A percentile compares a stretch with the other conserved stretches of the same genome.
Evolutionary conservation across 2,113 vertebrate genomes (phyloP).

Genomic region (Malaclemys terrapin): DNA sequence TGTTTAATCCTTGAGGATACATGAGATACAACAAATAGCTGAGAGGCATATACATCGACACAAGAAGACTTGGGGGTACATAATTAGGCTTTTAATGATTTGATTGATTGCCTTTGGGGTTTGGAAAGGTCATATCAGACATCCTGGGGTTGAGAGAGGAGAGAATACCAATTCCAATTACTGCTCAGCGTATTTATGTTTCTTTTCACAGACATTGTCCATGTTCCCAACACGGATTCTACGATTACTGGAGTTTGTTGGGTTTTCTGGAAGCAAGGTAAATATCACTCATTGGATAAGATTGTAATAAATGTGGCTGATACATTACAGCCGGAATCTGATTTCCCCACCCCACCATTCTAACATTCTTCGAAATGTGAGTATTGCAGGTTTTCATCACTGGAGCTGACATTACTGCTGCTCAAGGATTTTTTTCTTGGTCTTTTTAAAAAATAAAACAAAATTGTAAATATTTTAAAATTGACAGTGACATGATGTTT

Average conservation of each 20-base stretch:
- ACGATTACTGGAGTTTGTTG: constrained; percentile 94
- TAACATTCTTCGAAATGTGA: neutral
- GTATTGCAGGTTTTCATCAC: rapidly evolving
- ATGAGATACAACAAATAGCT: neutral
- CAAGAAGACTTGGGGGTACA: neutral
- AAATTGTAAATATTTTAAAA: neutral
- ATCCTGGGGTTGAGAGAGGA: neutral
- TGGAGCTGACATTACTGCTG: neutral
- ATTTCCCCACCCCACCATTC: neutral
- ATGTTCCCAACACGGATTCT: constrained; percentile 94
- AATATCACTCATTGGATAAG: neutral
- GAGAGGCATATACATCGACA: neutral
- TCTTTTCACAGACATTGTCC: constrained; percentile 89
- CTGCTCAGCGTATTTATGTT: neutral
- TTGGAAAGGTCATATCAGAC: neutral
- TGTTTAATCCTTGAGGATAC: neutral
- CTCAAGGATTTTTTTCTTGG: neutral
- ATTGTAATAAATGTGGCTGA: neutral
- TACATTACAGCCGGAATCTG: neutral
- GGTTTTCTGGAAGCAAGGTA: constrained; percentile 98
- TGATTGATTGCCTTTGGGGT: neutral
- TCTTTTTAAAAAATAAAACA: neutral
- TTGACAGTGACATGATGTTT: neutral
- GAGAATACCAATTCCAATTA: neutral
- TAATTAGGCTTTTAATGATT: neutral